Evolutionary conservation across 2,888 invertebrate species (phyloP).

Genomic region (Chrysomela aeneicollis): DNA sequence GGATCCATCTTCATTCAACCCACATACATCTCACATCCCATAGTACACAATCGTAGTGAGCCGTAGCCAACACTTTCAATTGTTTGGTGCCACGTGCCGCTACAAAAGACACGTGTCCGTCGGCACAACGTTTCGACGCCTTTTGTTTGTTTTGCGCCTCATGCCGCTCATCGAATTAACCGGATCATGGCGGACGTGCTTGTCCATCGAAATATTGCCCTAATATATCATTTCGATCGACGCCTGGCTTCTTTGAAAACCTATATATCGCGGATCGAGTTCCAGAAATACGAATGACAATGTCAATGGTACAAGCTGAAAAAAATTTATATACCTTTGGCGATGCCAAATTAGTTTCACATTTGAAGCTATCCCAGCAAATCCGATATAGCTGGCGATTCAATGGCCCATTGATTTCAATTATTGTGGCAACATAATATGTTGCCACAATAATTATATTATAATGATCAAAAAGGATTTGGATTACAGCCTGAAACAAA

Average conservation of each 20-base stretch:
- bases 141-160: constrained; percentile 56
- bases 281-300: constrained; percentile 3
- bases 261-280: constrained; percentile 20
- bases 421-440: too few species aligned
- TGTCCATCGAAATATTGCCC: constrained; percentile 52
- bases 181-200: constrained; percentile 53
- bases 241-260: constrained; percentile 24
- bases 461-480: too few species aligned
- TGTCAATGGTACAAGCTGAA: too few species aligned
- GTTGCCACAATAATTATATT: too few species aligned
- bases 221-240: constrained; percentile 48
- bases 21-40: not conserved
- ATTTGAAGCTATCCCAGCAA: too few species aligned
- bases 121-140: constrained; percentile 42
- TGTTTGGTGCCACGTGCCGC: constrained; percentile 37
- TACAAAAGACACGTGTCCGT: constrained; percentile 44
- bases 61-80: constrained; percentile 1
- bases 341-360: too few species aligned
- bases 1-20: not conserved
- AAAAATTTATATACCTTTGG: too few species aligned
- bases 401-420: too few species aligned
- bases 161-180: constrained; percentile 58
- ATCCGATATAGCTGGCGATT: too few species aligned
- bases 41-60: not conserved
- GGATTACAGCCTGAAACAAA: too few species aligned